Conservation (phyloP, 1,140 invertebrate genomes). For the Brachionus paranguensis region DNA sequence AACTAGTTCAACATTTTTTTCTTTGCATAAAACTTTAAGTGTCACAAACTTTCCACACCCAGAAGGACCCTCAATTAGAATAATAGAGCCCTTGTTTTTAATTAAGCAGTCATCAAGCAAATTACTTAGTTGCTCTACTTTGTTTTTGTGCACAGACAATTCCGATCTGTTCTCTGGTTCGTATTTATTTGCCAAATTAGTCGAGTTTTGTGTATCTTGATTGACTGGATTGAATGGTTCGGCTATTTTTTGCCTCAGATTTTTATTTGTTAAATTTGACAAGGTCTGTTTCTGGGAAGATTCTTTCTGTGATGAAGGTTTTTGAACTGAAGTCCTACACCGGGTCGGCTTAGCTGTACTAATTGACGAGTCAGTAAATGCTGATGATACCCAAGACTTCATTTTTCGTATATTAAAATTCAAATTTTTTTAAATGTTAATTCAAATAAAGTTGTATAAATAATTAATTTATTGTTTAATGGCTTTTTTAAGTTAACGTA, state of each 20-base stretch:
- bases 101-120: background rate
- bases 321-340: background rate
- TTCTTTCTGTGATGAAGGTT: background rate
- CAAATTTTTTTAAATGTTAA: background rate
- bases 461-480: background rate
- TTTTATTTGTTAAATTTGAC: background rate
- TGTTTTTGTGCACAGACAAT: slow-evolving; percentile 7
- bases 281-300: background rate
- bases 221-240: background rate
- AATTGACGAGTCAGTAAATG: background rate
- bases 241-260: background rate
- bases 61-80: slow-evolving; percentile 26
- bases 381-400: slow-evolving; percentile 37
- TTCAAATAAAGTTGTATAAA: background rate
- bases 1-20: slow-evolving; percentile 27
- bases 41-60: slow-evolving; percentile 25
- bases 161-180: background rate
- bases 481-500: background rate
- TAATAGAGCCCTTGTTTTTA: background rate
- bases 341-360: background rate
- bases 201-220: background rate
- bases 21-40: slow-evolving; percentile 11
- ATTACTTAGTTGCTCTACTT: slow-evolving; percentile 23
- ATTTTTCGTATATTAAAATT: background rate
- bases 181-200: background rate